Evolutionary conservation across 2,797 vertebrate genomes (phyloP).

Genomic region (Tarsius wallacei): DNA sequence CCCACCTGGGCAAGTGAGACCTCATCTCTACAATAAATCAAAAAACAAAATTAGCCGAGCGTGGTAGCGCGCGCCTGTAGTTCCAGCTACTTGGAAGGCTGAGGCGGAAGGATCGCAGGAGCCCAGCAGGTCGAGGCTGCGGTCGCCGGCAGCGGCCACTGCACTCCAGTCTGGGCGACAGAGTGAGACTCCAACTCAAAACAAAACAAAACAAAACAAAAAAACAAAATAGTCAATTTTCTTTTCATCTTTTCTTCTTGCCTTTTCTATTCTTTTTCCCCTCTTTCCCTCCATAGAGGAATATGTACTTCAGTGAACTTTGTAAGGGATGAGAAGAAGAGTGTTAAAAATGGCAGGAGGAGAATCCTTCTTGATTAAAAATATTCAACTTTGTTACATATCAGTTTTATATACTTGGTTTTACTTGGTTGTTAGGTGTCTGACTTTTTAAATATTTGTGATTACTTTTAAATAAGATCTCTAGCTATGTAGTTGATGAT

Average conservation of each 20-base stretch:
- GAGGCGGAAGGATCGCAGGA: too few relatives aligned
- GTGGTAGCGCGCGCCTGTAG: too few relatives aligned
- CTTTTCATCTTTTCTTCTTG: not conserved
- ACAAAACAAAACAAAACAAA: too few relatives aligned
- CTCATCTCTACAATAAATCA: too few relatives aligned
- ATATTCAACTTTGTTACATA: conserved; percentile 5
- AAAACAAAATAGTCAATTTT: too few relatives aligned
- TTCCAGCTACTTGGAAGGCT: too few relatives aligned
- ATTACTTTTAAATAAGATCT: not conserved
- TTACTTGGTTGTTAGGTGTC: conserved; percentile 5
- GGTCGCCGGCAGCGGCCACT: too few relatives aligned
- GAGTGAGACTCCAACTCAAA: too few relatives aligned
- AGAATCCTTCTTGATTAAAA: not conserved
- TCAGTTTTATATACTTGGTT: conserved; percentile 21
- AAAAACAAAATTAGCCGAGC: too few relatives aligned
- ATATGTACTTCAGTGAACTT: not conserved
- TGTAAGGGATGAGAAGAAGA: conserved; percentile 28
- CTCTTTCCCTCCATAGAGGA: not conserved
- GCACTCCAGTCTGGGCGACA: too few relatives aligned
- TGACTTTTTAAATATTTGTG: conserved; percentile 37
- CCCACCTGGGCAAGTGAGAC: too few relatives aligned
- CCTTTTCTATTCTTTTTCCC: not conserved
- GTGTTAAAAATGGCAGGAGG: conserved; percentile 42
- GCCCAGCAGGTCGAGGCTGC: too few relatives aligned
- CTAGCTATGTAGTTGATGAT: not conserved